Evolutionary conservation across 2,888 invertebrate species (phyloP).

Genomic region (Nomada lathburiana): DNA sequence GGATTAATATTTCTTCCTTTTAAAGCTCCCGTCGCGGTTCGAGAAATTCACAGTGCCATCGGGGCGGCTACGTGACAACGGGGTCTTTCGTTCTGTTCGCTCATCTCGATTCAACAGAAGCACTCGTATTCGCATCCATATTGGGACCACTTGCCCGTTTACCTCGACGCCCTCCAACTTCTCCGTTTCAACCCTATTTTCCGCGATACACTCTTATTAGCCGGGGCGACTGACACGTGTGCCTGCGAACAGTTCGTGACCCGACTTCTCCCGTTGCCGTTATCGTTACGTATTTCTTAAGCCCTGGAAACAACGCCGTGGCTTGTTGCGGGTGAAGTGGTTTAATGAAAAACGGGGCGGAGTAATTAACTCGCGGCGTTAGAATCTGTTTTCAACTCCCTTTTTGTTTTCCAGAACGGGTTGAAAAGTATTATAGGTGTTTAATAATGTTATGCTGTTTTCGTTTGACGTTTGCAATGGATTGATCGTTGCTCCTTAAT

Average conservation of each 20-base stretch:
- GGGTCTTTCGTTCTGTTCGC: constrained; percentile 43
- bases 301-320: not conserved
- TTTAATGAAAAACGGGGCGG: too few species aligned
- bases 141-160: constrained; percentile 26
- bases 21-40: constrained; percentile 52
- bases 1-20: constrained; percentile 71
- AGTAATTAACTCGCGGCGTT: too few species aligned
- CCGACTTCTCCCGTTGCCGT: constrained; percentile 20
- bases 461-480: too few species aligned
- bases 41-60: constrained; percentile 54
- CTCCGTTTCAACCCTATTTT: not conserved
- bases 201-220: constrained; percentile 46
- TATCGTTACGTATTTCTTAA: not conserved
- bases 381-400: too few species aligned
- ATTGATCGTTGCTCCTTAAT: too few species aligned
- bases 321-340: not conserved
- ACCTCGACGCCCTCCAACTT: constrained; percentile 37
- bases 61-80: constrained; percentile 56
- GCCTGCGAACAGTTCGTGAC: constrained; percentile 44
- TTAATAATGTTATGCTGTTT: too few species aligned
- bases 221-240: constrained; percentile 32
- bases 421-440: too few species aligned
- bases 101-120: constrained; percentile 47
- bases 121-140: constrained; percentile 49
- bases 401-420: too few species aligned